These are phyloP conservation scores for Atractosteus spatula DNA, from an alignment of 2,113 vertebrate species.

Conservation along the genomic window DNA sequence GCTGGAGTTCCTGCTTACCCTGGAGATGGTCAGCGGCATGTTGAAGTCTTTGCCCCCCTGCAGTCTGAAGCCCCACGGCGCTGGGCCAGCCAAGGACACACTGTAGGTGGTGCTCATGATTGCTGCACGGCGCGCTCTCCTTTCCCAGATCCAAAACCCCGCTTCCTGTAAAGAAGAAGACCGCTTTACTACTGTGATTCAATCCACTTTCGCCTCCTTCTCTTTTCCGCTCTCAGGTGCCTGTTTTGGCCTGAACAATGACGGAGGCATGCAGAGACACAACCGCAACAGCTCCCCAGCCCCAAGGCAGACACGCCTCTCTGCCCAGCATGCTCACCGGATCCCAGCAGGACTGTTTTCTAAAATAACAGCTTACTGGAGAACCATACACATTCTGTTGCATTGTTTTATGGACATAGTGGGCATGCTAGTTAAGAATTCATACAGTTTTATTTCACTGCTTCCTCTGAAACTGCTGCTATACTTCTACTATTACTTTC, in stretches of 20 bases:
- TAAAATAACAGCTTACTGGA: no score
- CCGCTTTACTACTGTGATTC: no score
- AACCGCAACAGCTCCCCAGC: background rate
- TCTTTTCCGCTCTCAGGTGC: no score
- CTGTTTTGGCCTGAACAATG: background rate
- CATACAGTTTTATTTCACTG: no score
- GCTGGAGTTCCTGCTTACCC: constrained; percentile 66
- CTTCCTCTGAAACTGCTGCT: no score
- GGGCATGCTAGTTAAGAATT: no score
- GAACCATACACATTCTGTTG: no score
- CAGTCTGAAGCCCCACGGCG: constrained; percentile 96
- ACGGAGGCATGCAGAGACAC: background rate
- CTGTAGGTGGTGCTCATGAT: constrained; percentile 92
- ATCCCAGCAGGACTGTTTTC: no score
- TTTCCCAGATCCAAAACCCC: constrained; percentile 41
- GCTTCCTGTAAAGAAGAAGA: constrained; percentile 50
- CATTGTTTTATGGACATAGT: no score
- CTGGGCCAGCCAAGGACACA: constrained; percentile 80
- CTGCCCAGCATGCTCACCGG: constrained; percentile 11
- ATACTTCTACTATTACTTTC: no score
- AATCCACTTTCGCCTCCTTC: no score
- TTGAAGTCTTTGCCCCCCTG: constrained; percentile 98
- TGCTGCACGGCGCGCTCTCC: constrained; percentile 20
- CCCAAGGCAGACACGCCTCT: background rate
- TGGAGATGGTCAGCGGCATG: constrained; percentile 91